A percentile compares a stretch with the other conserved stretches of the same genome.
phyloP scores from a whole-genome alignment of 2,888 invertebrate genomes.

The Malthinus flaveolus region DNA sequence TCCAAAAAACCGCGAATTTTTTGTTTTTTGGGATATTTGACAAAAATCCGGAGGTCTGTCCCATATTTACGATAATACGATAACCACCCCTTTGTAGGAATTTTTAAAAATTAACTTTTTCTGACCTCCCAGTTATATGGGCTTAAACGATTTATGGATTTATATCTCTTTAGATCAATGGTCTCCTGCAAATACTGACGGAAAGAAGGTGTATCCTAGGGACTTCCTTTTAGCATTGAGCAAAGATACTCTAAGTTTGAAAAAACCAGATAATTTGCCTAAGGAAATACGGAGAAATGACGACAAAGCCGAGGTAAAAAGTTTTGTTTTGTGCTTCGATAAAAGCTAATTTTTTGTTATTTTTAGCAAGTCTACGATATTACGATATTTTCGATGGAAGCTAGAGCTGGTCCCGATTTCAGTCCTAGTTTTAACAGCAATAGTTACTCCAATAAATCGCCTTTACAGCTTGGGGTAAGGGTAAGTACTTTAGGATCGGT shows the following conservation, averaged over 20 bases:
- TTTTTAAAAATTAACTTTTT: too few species aligned
- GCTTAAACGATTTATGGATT: too few species aligned
- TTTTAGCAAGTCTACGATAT: slow-evolving; percentile 35
- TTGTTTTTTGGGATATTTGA: too few species aligned
- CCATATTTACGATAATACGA: too few species aligned
- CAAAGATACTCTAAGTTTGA: slow-evolving; percentile 71
- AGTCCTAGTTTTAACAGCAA: slow-evolving; percentile 45
- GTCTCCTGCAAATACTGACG: slow-evolving; percentile 80
- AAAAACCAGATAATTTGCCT: slow-evolving; percentile 70
- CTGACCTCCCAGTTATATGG: too few species aligned
- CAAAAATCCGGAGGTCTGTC: too few species aligned
- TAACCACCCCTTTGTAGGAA: too few species aligned
- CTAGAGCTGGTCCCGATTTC: slow-evolving; percentile 48
- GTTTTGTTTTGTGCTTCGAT: background rate
- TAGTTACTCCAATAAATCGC: slow-evolving; percentile 46
- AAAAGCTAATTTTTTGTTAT: background rate
- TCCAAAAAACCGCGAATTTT: too few species aligned
- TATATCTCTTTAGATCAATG: slow-evolving; percentile 72
- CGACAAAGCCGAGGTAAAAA: slow-evolving; percentile 45
- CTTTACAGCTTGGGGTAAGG: slow-evolving; percentile 50
- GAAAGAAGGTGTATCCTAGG: slow-evolving; percentile 81
- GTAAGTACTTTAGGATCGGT: too few species aligned
- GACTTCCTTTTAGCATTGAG: slow-evolving; percentile 79
- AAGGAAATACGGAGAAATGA: slow-evolving; percentile 65
- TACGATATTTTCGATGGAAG: slow-evolving; percentile 35